These are phyloP conservation scores for Harlomillsia oculata DNA, from an alignment of 1,140 invertebrate genomes.

Conservation along the genomic window DNA sequence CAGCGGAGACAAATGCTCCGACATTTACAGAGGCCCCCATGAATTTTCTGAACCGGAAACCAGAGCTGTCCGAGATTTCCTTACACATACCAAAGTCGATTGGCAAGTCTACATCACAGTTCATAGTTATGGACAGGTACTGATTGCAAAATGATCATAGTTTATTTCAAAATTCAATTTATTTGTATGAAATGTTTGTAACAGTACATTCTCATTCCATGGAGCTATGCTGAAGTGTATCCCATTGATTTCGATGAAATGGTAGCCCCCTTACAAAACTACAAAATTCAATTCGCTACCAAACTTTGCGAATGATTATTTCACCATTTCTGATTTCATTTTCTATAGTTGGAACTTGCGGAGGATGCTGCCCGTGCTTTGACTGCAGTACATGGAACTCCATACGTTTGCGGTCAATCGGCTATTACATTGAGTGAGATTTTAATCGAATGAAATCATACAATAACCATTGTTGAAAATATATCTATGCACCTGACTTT, in stretches of 20 bases:
- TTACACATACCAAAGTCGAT: neutral
- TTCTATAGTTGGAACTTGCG: neutral
- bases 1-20: conserved; percentile 51
- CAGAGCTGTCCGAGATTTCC: conserved; percentile 37
- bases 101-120: conserved; percentile 38
- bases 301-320: neutral
- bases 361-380: neutral
- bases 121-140: conserved; percentile 47
- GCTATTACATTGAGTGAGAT: conserved; percentile 4
- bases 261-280: neutral
- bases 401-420: conserved; percentile 8
- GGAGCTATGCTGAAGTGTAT: conserved; percentile 1
- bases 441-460: neutral
- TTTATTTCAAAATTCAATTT: neutral
- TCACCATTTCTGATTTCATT: neutral
- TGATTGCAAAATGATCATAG: conserved; percentile 40
- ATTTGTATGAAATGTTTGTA: neutral
- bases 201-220: conserved; percentile 5
- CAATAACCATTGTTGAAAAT: neutral
- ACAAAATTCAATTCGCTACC: neutral
- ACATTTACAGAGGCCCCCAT: conserved; percentile 56
- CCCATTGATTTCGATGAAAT: conserved; percentile 2
- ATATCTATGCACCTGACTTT: neutral
- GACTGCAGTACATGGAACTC: conserved; percentile 3
- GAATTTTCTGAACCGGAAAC: conserved; percentile 68